Evolutionary conservation across 2,113 vertebrate species (phyloP).

Genomic region (Gyps fulvus): DNA sequence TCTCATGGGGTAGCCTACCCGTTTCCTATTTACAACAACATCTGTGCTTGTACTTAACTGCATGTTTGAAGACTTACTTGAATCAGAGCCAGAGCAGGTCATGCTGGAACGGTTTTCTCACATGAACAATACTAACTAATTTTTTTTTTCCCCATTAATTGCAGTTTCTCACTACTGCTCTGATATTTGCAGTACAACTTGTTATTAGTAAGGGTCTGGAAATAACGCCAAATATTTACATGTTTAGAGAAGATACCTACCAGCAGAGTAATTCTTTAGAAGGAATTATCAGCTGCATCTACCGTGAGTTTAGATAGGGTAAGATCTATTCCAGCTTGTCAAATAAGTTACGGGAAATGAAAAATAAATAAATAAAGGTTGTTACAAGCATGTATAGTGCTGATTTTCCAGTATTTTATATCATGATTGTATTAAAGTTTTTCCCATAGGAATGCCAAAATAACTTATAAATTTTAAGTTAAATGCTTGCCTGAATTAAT

Average conservation of each 20-base stretch:
- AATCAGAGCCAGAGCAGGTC: constrained; percentile 11
- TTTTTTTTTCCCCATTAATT: neutral
- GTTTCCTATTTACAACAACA: constrained; percentile 14
- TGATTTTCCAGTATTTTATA: neutral
- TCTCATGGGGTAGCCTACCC: neutral
- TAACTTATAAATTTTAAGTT: neutral
- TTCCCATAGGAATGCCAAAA: neutral
- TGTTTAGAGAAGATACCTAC: neutral
- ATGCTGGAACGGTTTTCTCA: neutral
- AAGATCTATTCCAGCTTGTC: neutral
- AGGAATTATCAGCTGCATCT: neutral
- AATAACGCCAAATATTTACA: neutral
- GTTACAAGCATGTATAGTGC: neutral
- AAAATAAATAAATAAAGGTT: neutral
- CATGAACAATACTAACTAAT: neutral
- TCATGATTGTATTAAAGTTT: neutral
- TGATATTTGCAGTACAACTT: neutral
- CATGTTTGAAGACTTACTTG: neutral
- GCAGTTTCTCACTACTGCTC: neutral
- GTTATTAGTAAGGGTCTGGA: neutral
- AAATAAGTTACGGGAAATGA: neutral
- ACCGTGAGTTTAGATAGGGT: neutral
- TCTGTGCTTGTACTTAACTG: constrained; percentile 6
- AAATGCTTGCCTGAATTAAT: neutral
- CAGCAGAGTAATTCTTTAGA: neutral